Base-by-base conservation (phyloP, 2,797 vertebrate species). In the Periophthalmus magnuspinnatus region DNA sequence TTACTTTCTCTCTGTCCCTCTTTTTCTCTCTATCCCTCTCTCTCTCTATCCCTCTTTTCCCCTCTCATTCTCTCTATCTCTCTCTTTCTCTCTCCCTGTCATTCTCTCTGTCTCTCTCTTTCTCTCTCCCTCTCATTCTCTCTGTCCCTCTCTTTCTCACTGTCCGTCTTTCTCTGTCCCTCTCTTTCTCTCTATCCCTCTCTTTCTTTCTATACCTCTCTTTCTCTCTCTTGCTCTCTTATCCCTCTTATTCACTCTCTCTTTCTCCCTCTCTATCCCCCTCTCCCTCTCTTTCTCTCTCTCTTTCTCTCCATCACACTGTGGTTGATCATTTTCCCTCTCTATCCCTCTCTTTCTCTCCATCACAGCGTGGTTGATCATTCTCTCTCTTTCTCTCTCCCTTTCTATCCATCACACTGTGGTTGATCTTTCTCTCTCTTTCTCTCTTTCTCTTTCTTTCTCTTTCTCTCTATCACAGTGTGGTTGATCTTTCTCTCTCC, bases 41-140 rank as follows among this genome's bases (percentile, higher is more conserved):
- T n/a, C n/a, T 14, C 65, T 28, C 6, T 6, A 5, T 36, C 72
- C 22, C 70, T 19, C 61, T 74, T 78, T 2, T 77, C 79, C 76
- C 70, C 17, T 19, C 6, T 19, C 17, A 5, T 1, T 50, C 17
- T n/a, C 6, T n/a, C 48, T n/a, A 7, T 3, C 14, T 13, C 68
- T 28, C 6, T 6, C 2, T 41, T 71, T 22, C 71, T 21, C 56
- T 75, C n/a, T n/a, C n/a, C n/a, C n/a, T n/a, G n/a, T n/a, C n/a
- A n/a, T 45, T 10, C 9, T n/a, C n/a, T 14, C 65, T 28, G 6
- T 6, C 5, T 36, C 72, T 22, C 70, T 19, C 61, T 74, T 78
- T 2, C 77, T 79, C 76, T n/a, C n/a, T n/a, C 17, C 19, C 6
- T 19, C 17, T 5, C 48, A 7, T 1, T 50, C 17, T n/a, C 6